A percentile compares a stretch with the other conserved stretches of the same genome.
phyloP scores from a whole-genome alignment of 2,797 vertebrate genomes.

The Pantherophis vulpinus region DNA sequence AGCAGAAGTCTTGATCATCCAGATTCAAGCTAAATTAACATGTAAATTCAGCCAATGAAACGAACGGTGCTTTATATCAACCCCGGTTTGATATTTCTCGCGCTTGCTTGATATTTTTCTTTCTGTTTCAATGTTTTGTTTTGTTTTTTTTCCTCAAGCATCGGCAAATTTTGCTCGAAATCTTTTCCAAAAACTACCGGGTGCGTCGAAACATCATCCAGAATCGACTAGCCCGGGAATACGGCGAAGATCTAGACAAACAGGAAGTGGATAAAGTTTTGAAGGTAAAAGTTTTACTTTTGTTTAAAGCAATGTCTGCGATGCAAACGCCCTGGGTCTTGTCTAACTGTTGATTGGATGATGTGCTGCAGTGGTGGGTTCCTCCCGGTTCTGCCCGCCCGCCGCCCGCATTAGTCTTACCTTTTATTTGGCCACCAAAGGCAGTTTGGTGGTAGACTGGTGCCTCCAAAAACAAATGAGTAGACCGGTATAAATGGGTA shows the following conservation, averaged over 20 bases:
- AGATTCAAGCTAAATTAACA: neutral
- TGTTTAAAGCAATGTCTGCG: neutral
- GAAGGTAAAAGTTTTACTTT: conserved; percentile 72
- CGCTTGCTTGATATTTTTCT: neutral
- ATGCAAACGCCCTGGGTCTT: neutral
- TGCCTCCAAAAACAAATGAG: no score
- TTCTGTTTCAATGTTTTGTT: neutral
- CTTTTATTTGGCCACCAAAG: no score
- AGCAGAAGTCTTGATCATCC: neutral
- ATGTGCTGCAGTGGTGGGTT: no score
- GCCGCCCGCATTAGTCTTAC: no score
- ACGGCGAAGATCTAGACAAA: conserved; percentile 85
- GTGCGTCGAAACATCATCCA: conserved; percentile 85
- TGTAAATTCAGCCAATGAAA: neutral
- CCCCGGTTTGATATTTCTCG: neutral
- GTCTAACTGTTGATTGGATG: neutral
- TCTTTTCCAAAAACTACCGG: conserved; percentile 91
- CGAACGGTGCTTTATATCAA: neutral
- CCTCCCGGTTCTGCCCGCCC: no score
- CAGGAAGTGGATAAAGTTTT: conserved; percentile 90
- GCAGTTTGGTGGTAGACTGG: no score
- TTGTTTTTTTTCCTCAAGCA: conserved; percentile 69
- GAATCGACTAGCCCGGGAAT: conserved; percentile 81
- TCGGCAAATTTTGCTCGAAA: conserved; percentile 89
- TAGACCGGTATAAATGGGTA: no score